phyloP scores from a whole-genome alignment of 2,888 invertebrate species.

The Cephus pygmeus region DNA sequence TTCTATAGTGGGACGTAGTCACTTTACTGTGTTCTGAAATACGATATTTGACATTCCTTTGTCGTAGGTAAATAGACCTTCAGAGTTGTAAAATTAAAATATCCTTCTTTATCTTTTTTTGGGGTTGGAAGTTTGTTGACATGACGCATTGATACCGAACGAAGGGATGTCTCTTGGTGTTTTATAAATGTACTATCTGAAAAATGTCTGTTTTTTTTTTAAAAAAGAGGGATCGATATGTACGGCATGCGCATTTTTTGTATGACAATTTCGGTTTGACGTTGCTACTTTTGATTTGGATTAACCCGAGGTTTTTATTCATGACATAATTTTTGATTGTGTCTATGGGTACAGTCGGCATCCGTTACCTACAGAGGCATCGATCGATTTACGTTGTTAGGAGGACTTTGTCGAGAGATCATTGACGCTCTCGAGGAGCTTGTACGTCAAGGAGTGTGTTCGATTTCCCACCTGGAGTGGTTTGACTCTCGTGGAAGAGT shows the following conservation, averaged over 20 bases:
- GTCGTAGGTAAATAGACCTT: not conserved
- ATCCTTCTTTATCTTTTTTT: not conserved
- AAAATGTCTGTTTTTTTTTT: not conserved
- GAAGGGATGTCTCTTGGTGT: not conserved
- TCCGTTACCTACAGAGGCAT: not conserved
- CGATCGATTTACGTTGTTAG: not conserved
- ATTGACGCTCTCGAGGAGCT: not conserved
- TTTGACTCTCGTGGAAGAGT: not conserved
- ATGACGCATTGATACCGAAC: not conserved
- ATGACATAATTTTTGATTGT: not conserved
- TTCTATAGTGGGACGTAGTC: not conserved
- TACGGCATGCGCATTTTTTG: not conserved
- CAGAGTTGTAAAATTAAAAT: not conserved
- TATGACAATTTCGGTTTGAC: not conserved
- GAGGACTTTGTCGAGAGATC: not conserved
- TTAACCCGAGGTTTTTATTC: not conserved
- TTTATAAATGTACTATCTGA: not conserved
- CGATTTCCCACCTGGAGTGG: not conserved
- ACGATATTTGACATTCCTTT: not conserved
- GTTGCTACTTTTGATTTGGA: not conserved
- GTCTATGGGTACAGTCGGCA: not conserved
- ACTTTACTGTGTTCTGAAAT: not conserved
- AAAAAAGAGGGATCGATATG: not conserved
- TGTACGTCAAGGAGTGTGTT: not conserved
- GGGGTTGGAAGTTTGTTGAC: not conserved